These are phyloP conservation scores for Chrysomela aeneicollis DNA, from an alignment of 2,888 invertebrate genomes.

Conservation along the genomic window DNA sequence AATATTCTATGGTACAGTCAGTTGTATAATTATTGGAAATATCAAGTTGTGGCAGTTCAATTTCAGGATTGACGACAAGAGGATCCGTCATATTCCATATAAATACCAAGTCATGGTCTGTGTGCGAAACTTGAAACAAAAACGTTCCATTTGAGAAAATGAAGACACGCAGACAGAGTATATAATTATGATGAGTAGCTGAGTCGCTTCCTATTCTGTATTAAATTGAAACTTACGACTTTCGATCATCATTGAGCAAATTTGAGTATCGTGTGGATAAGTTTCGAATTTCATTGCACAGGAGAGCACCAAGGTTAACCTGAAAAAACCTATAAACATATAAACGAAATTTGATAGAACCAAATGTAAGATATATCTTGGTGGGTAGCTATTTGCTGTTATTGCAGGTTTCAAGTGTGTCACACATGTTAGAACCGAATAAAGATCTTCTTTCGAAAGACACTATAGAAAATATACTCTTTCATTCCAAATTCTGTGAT, in stretches of 20 bases:
- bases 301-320: constrained; percentile 86
- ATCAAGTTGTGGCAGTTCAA: constrained; percentile 88
- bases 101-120: constrained; percentile 87
- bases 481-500: too few species aligned
- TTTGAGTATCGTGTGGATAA: constrained; percentile 93
- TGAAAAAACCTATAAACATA: constrained; percentile 55
- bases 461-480: too few species aligned
- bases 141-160: neutral
- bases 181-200: too few species aligned
- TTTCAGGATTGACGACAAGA: constrained; percentile 85
- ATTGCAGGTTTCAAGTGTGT: too few species aligned
- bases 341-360: neutral
- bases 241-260: constrained; percentile 93
- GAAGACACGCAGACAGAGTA: too few species aligned
- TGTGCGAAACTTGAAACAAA: constrained; percentile 77
- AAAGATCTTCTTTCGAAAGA: too few species aligned
- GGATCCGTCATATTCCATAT: constrained; percentile 91
- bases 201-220: too few species aligned
- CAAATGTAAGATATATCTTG: too few species aligned
- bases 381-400: too few species aligned
- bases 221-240: constrained; percentile 93
- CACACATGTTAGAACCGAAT: too few species aligned
- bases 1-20: constrained; percentile 88
- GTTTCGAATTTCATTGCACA: constrained; percentile 95
- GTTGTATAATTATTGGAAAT: constrained; percentile 86